Percentiles rank a stretch among this genome's conserved stretches.
Conservation (phyloP, 2,888 invertebrate genomes). For the Baccha elongata region DNA sequence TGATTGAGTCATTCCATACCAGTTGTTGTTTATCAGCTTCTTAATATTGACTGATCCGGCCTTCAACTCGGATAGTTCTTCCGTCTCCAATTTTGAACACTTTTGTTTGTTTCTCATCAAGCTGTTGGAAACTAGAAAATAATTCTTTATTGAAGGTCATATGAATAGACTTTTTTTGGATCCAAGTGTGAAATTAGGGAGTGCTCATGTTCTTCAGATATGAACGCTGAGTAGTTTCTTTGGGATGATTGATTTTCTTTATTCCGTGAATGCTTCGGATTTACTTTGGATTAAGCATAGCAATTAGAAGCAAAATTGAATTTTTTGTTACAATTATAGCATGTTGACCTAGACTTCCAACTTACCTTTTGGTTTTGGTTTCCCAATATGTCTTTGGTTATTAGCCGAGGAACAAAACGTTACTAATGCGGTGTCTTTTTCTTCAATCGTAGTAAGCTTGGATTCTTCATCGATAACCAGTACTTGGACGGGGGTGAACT, state of each 20-base stretch:
- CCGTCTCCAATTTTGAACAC: background rate
- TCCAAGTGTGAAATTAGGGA: too few species aligned
- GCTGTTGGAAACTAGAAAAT: constrained; percentile 5
- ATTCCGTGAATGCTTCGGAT: background rate
- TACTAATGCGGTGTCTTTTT: constrained; percentile 12
- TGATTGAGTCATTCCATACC: too few species aligned
- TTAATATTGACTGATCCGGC: too few species aligned
- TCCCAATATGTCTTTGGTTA: background rate
- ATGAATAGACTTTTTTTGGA: background rate
- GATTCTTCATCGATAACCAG: constrained; percentile 11
- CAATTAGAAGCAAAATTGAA: background rate
- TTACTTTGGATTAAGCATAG: background rate
- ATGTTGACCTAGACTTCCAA: constrained; percentile 1
- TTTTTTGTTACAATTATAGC: constrained; percentile 7
- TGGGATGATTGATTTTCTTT: background rate
- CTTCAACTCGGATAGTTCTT: too few species aligned
- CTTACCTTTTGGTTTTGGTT: background rate
- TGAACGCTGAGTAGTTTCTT: constrained; percentile 9
- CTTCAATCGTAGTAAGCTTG: background rate
- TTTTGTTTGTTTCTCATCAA: background rate
- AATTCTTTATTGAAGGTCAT: background rate
- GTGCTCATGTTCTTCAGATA: background rate
- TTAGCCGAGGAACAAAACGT: constrained; percentile 11
- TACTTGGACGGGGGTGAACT: background rate
- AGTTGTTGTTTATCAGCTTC: too few species aligned